phyloP scores from a whole-genome alignment of 2,888 invertebrate genomes.

The Drosophila algonquin region DNA sequence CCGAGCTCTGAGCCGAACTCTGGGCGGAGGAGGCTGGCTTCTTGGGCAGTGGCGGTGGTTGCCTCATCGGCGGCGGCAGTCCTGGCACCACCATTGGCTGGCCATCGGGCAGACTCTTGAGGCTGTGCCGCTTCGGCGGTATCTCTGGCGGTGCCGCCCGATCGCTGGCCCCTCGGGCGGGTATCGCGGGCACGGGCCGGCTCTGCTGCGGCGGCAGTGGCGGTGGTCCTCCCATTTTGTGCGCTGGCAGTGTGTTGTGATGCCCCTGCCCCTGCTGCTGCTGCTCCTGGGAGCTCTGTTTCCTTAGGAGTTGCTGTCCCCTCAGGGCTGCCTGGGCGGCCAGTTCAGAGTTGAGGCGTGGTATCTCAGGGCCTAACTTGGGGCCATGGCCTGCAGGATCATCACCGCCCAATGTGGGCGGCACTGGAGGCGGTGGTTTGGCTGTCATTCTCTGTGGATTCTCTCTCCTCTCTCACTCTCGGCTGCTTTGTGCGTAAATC shows the following conservation, averaged over 20 bases:
- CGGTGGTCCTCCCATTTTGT: slow-evolving; percentile 56
- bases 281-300: slow-evolving; percentile 77
- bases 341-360: slow-evolving; percentile 82
- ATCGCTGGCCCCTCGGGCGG: slow-evolving; percentile 81
- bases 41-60: slow-evolving; percentile 83
- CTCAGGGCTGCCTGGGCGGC: slow-evolving; percentile 84
- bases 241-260: slow-evolving; percentile 53
- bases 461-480: slow-evolving; percentile 8
- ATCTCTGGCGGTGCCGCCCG: slow-evolving; percentile 83
- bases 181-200: slow-evolving; percentile 83
- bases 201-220: slow-evolving; percentile 67
- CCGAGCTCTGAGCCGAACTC: slow-evolving; percentile 80
- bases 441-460: slow-evolving; percentile 62
- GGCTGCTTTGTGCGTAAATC: slow-evolving; percentile 44
- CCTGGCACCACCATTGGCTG: slow-evolving; percentile 59
- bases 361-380: slow-evolving; percentile 83
- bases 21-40: slow-evolving; percentile 81
- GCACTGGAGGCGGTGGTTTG: slow-evolving; percentile 70
- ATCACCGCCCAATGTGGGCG: slow-evolving; percentile 58
- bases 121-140: slow-evolving; percentile 83
- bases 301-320: slow-evolving; percentile 82
- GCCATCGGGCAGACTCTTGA: slow-evolving; percentile 82
- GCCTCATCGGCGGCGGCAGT: slow-evolving; percentile 80
- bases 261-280: slow-evolving; percentile 14
- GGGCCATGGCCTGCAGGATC: slow-evolving; percentile 60